Conservation (phyloP, 2,113 vertebrate species). For the Columba janthina region DNA sequence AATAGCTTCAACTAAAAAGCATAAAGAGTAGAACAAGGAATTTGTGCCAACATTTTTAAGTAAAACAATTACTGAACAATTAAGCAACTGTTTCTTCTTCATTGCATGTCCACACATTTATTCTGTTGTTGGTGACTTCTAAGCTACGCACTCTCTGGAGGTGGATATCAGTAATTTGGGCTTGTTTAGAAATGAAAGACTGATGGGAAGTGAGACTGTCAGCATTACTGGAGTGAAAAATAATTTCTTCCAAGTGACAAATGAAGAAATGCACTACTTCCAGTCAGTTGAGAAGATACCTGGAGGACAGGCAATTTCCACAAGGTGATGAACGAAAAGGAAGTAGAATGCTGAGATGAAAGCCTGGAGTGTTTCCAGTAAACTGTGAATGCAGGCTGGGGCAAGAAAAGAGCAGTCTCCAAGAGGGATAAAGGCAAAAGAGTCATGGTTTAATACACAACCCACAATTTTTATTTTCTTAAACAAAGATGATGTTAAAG, state of each 20-base stretch:
- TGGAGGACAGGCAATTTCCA: slow-evolving; percentile 53
- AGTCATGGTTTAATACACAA: not conserved
- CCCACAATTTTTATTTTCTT: not conserved
- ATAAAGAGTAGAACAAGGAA: not conserved
- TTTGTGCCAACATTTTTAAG: not conserved
- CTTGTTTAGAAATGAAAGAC: slow-evolving; percentile 36
- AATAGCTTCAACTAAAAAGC: not conserved
- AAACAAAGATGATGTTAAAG: not conserved
- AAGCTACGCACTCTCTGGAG: not conserved
- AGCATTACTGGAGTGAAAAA: slow-evolving; percentile 2
- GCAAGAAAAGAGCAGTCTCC: not conserved
- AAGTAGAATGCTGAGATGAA: slow-evolving; percentile 7
- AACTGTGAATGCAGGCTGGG: slow-evolving; percentile 2
- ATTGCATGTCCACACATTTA: not conserved
- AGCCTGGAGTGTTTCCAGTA: slow-evolving; percentile 44
- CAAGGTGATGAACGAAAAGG: slow-evolving; percentile 60
- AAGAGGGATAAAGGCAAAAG: not conserved
- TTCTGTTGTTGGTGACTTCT: not conserved
- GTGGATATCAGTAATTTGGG: not conserved
- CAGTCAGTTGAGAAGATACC: slow-evolving; percentile 32
- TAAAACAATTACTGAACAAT: not conserved
- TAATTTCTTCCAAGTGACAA: slow-evolving; percentile 30
- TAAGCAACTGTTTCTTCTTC: not conserved
- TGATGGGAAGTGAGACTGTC: not conserved
- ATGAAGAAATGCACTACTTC: slow-evolving; percentile 30